Base-by-base conservation (phyloP, 2,888 invertebrate species). In the Malachius bipustulatus region DNA sequence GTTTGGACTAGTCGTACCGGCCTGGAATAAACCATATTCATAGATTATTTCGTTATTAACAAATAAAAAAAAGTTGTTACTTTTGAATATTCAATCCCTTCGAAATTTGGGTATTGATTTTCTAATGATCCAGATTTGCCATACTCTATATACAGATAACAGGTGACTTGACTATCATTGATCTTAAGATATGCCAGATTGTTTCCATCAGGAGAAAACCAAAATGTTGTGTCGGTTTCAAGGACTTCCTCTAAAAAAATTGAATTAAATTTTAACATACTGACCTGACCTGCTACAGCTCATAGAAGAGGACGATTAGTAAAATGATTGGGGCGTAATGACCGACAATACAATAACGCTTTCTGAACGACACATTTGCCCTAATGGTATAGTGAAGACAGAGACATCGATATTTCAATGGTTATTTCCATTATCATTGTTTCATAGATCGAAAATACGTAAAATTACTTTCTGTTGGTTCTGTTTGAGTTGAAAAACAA, bases 181-280 rank as follows among this genome's bases (percentile, higher is more conserved):
- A 88, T 88, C n/a, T 78, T 74, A 2, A 77, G 83, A 54, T 74
- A 96, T 1, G 85, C 85, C 43, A 96, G 60, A 52, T 76, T 73
- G 4, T 64, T 70, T 14, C 88, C 88, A 48, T 78, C 73, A 0
- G 75, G 73, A 1, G 89, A 88, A 66, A 91, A 88, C 90, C 91
- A 94, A 28, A 90, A 59, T 0, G 93, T 93, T 45, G 77, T 75
- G 60, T 82, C 82, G 0, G 81, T 74, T 16, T 73, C 69, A 49
- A 93, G 75, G 3, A 94, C 82, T 64, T 94, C 91, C 79, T 93
- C 93, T 88, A 70, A 32, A 70, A 71, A 43, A 34, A 35, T 11
- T 15, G 16, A 33, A 38, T 10, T 14, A 3, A 6, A 35, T 11
- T 24, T 16, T 6, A 30, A 16, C n/a, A n/a, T n/a, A n/a, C n/a